phyloP scores from a whole-genome alignment of 2,888 invertebrate species.

The Malacosoma neustria region DNA sequence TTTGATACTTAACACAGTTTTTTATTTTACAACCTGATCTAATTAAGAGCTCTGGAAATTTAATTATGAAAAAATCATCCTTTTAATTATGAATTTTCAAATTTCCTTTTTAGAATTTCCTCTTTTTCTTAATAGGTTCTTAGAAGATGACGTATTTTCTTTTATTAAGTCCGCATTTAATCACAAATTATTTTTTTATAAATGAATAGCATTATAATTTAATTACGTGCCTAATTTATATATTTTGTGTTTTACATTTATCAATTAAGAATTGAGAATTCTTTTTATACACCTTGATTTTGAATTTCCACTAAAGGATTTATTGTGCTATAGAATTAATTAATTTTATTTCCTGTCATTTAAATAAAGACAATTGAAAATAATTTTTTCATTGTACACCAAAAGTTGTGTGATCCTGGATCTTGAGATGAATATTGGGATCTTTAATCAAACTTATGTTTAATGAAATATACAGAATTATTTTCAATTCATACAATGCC shows the following conservation, averaged over 20 bases:
- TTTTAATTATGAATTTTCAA: constrained; percentile 14
- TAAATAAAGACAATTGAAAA: no score
- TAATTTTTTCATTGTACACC: no score
- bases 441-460: no score
- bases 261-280: no score
- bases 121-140: constrained; percentile 7
- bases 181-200: background rate
- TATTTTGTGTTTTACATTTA: background rate
- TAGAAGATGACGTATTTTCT: background rate
- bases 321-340: no score
- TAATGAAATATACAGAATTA: no score
- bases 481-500: no score
- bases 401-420: no score
- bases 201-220: constrained; percentile 20
- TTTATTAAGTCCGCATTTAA: background rate
- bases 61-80: constrained; percentile 16
- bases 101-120: constrained; percentile 12
- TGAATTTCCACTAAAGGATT: no score
- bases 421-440: no score
- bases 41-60: constrained; percentile 9
- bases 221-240: background rate
- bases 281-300: no score
- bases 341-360: no score
- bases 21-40: constrained; percentile 31
- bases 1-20: constrained; percentile 63